Evolutionary conservation across 1,140 invertebrate species (phyloP).

Genomic region (Apis mellifera): DNA sequence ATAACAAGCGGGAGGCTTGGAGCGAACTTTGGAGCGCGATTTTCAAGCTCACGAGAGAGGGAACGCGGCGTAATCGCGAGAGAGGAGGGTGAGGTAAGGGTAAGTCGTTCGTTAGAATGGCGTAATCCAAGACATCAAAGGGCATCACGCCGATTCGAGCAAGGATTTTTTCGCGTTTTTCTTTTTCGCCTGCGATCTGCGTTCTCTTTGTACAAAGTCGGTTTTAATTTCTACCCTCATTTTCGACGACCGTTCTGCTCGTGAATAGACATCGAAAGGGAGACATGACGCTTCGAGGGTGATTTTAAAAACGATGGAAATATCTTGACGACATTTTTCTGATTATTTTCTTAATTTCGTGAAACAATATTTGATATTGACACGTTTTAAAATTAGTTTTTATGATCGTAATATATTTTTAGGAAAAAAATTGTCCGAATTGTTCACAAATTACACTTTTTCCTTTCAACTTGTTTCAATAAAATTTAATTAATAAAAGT

Average conservation of each 20-base stretch:
- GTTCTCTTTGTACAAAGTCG: constrained; percentile 9
- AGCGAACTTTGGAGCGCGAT: not conserved
- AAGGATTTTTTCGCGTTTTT: constrained; percentile 14
- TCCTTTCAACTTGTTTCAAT: too few relatives aligned
- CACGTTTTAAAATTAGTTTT: too few relatives aligned
- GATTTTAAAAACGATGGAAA: not conserved
- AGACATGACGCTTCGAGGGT: not conserved
- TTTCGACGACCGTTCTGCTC: not conserved
- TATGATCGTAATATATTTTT: too few relatives aligned
- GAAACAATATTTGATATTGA: too few relatives aligned
- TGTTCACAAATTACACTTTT: too few relatives aligned
- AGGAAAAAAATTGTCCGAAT: too few relatives aligned
- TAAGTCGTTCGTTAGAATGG: constrained; percentile 56
- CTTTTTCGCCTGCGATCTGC: not conserved
- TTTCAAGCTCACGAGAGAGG: not conserved
- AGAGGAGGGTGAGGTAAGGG: constrained; percentile 15
- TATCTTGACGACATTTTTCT: not conserved
- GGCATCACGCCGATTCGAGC: not conserved
- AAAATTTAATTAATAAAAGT: not conserved
- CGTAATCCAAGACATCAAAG: constrained; percentile 60
- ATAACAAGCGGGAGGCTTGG: constrained; percentile 56
- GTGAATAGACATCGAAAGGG: not conserved
- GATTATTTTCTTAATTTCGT: not conserved
- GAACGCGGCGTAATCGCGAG: constrained; percentile 9
- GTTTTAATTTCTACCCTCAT: constrained; percentile 31